Evolutionary conservation across 2,888 invertebrate genomes (phyloP), one percentile per base, ranked within the genome.

Genomic region (Marronus borbonicus): DNA sequence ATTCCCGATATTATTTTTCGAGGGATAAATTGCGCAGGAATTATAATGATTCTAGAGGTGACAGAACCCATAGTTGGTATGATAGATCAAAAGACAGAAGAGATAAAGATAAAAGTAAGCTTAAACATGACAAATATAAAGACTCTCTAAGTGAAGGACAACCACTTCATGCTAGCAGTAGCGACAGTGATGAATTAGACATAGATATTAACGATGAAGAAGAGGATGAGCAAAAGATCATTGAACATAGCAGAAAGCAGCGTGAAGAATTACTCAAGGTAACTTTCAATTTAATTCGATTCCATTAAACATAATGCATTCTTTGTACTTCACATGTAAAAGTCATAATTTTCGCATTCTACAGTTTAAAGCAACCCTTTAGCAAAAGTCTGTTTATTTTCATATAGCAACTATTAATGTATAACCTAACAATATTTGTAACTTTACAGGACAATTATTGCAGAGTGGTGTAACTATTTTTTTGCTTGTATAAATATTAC

Each of bases 211-310:
- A 93, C 65, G 93, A 94, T 79, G 96, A 97, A 80, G 96, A 96
- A 81, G 97, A 97, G 87, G 96, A 97, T 84, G 98, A 98, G 86
- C 97, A 98, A 87, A 94, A 94, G 83, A 96, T 98, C 83, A 98
- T 98, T 86, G 96, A 97, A 87, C 92, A 93, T 85, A 91, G 97
- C 82, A 91, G 98, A 80, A 95, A 95, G 85, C 94, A 97, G 85
- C 91, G 98, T 58, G 97, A 98, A 88, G 96, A 95, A 86, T 90
- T 98, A 5, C 86, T 98, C 78, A 95, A 95, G 92, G 96, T 96
- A 89, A 17, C 8, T 55, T 55, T n/a, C 5, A 8, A n/a, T 44
- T 44, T 44, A 44, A 12, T 44, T 7, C 12, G 8, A 44, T 12
- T 44, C 2, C 2, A 44, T 44, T 2, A 8, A 12, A 12, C 44